Evolutionary conservation across 1,140 invertebrate species (phyloP).

Genomic region (Littorina saxatilis): DNA sequence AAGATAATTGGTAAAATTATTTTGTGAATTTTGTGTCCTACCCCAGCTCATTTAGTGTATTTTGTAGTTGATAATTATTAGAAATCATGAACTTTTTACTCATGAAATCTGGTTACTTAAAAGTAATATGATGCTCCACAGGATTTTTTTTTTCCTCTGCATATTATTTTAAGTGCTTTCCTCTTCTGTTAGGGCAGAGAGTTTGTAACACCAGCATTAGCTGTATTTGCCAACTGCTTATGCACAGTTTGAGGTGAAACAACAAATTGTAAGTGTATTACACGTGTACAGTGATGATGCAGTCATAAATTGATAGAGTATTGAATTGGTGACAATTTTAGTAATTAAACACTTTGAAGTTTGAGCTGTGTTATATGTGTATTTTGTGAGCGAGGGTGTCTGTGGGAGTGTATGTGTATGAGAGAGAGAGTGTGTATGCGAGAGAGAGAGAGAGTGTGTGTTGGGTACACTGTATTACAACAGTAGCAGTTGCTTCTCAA

Average conservation of each 20-base stretch:
- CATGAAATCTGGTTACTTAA: constrained; percentile 27
- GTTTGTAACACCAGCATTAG: constrained; percentile 36
- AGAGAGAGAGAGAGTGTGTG: too few species aligned
- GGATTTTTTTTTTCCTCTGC: constrained; percentile 5
- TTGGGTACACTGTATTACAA: too few species aligned
- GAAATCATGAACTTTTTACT: constrained; percentile 23
- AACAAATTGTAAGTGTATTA: constrained; percentile 27
- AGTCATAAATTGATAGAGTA: constrained; percentile 28
- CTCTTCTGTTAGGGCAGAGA: constrained; percentile 26
- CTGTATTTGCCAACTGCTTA: constrained; percentile 41
- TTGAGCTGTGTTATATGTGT: constrained; percentile 2
- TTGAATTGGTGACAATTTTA: constrained; percentile 36
- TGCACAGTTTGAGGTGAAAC: constrained; percentile 37
- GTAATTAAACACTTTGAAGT: constrained; percentile 39
- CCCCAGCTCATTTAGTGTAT: not conserved
- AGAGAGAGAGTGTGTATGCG: too few species aligned
- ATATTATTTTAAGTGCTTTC: constrained; percentile 22
- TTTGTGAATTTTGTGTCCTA: not conserved
- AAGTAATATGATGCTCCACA: constrained; percentile 7
- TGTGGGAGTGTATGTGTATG: not conserved
- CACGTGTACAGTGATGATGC: constrained; percentile 28
- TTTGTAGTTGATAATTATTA: constrained; percentile 16
- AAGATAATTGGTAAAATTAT: not conserved
- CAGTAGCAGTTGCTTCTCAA: too few species aligned
- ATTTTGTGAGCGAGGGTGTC: not conserved